Base-by-base conservation (phyloP, 2,888 invertebrate genomes). In the Nebria brevicollis region DNA sequence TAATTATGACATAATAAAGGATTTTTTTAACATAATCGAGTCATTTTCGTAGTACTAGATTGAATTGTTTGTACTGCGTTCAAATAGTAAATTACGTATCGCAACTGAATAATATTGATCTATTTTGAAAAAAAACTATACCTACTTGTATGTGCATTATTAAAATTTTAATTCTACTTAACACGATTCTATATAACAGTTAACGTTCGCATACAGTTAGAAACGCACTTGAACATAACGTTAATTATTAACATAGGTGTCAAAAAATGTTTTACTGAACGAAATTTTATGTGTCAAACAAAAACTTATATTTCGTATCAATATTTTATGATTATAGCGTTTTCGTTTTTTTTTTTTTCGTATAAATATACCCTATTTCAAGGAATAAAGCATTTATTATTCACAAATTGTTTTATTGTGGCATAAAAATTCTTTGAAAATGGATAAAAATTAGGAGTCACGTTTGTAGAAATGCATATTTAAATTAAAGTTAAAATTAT, bases 391-490 rank as follows among this genome's bases (percentile, higher is more conserved):
- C 34, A 34, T 34, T 34, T 34, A 34, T 34, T 34, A 5, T 5
- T 34, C 34, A 4, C 5, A 1, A 34, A 34, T 34, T 54, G 13
- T 54, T 54, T 54, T 54, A 54, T 54, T 54, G 54, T 13, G 54
- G 7, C 13, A 13, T 54, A 54, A 54, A 54, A 13, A 7, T 54
- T 3, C 13, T 54, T 54, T 54, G 8, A 1, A 7, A 54, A 8
- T 1, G 8, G 13, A 11, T 54, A 54, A 1, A 54, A 54, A 6
- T 54, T 54, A 34, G 34, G 5, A 2, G 34, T 34, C 34, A 54
- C 54, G 54, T 54, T 54, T 54, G 54, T 54, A 54, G 54, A 54
- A 54, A 54, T 54, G 54, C 54, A 54, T 54, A 54, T 54, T 54
- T 11, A 54, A 54, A 54, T 54, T 54, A 54, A 54, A 54, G 54